Base-by-base conservation (phyloP, 2,797 vertebrate species). In the Muscicapa comitata region DNA sequence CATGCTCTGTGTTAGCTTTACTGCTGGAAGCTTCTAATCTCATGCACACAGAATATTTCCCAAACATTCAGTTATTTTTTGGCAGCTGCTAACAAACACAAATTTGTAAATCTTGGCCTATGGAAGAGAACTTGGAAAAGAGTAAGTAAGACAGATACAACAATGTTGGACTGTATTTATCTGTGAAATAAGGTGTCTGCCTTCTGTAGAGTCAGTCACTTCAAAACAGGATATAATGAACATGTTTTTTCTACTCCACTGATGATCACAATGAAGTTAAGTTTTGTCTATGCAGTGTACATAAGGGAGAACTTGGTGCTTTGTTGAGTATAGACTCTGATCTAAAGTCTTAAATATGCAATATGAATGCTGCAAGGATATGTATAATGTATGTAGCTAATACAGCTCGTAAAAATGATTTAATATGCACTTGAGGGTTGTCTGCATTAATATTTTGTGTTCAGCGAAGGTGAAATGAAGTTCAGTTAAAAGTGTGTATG, bases 121-220 rank as follows among this genome's bases (percentile, higher is more conserved):
- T 91, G 51, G 92, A 97, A 87, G 85, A 97, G 76, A 97, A 95
- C 68, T 88, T 97, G 89, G 88, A 95, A 90, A 82, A 97, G 92
- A 97, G 3, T 42, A 90, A 93, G 70, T 88, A 91, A 94, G 93
- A 96, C 85, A 73, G 31, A n/a, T 70, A 33, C 45, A 92, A 75
- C 11, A 66, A 2, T 55, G 24, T 61, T 88, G 38, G n/a, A 16
- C 37, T 68, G 3, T 48, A 37, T 78, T 73, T 48, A 42, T 74
- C 38, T 11, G 16, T 82, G 29, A 59, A 80, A 63, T 70, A 77
- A 68, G 7, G 68, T 72, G 11, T 20, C n/a, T 76, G 63, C 35
- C 21, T 87, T 87, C 11, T 7, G 11, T 59, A 31, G 21, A 67
- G 35, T 74, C 20, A 66, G 53, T 81, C 53, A 13, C 40, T 92